phyloP scores from a whole-genome alignment of 2,888 invertebrate species.

The Adelognathus sp. region DNA sequence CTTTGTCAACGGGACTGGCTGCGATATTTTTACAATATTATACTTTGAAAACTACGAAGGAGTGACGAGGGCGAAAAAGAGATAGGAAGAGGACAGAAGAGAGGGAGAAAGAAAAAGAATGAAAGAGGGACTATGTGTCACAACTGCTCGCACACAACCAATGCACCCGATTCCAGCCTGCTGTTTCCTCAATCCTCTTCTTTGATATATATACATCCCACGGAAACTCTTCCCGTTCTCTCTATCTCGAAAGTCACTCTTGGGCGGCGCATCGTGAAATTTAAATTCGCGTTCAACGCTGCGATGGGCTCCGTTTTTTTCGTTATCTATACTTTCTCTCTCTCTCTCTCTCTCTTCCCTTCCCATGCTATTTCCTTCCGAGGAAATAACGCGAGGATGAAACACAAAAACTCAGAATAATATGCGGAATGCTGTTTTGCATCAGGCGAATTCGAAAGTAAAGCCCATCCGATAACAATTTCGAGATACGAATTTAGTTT shows the following conservation, averaged over 20 bases:
- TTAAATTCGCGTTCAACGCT: conserved; percentile 47
- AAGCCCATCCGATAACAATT: conserved; percentile 10
- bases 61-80: conserved; percentile 57
- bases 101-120: conserved; percentile 29
- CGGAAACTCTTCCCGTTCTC: conserved; percentile 46
- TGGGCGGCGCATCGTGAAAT: conserved; percentile 54
- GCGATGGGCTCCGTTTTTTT: conserved; percentile 39
- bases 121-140: conserved; percentile 10
- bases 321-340: conserved; percentile 13
- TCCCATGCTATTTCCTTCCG: not conserved
- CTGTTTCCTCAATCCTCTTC: conserved; percentile 35
- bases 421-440: conserved; percentile 36
- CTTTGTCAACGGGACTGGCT: conserved; percentile 70
- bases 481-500: conserved; percentile 1
- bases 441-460: conserved; percentile 36
- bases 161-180: conserved; percentile 45
- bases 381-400: not conserved
- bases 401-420: conserved; percentile 26
- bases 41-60: conserved; percentile 63
- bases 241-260: conserved; percentile 50
- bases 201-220: not conserved
- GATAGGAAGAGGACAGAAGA: conserved; percentile 9
- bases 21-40: conserved; percentile 72
- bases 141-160: conserved; percentile 36
- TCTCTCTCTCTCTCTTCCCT: not conserved